phyloP scores from a whole-genome alignment of 2,113 vertebrate species.

The Lates calcarifer region DNA sequence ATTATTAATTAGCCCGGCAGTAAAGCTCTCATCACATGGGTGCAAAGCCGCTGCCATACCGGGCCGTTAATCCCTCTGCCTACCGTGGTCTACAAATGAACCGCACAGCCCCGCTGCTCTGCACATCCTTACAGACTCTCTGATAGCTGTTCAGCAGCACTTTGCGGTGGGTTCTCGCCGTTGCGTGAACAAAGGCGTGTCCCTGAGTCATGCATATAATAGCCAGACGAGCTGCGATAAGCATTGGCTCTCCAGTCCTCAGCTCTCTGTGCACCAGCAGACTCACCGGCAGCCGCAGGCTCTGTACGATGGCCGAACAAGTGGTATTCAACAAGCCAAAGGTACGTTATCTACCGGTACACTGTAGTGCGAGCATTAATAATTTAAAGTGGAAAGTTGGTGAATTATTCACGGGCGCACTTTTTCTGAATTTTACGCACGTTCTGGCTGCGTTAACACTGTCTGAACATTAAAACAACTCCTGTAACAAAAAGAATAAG shows the following conservation, averaged over 20 bases:
- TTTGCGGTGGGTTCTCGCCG: neutral
- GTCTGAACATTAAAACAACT: too few relatives aligned
- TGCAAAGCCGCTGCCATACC: conserved; percentile 60
- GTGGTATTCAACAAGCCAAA: conserved; percentile 72
- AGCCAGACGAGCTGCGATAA: neutral
- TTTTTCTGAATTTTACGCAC: conserved; percentile 8
- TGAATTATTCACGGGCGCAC: neutral
- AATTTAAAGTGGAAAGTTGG: neutral
- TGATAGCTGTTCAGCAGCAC: neutral
- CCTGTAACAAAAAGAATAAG: too few relatives aligned
- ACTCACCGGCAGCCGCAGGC: neutral
- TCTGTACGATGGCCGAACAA: conserved; percentile 58
- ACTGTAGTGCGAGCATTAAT: neutral
- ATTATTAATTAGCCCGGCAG: conserved; percentile 50
- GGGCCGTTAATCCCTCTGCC: conserved; percentile 58
- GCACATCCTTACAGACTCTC: too few relatives aligned
- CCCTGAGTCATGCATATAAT: conserved; percentile 48
- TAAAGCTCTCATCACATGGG: conserved; percentile 75
- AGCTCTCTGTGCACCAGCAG: conserved; percentile 19
- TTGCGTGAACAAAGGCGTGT: conserved; percentile 54
- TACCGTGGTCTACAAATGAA: neutral
- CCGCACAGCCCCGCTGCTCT: too few relatives aligned
- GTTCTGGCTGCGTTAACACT: neutral
- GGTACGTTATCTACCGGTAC: conserved; percentile 48
- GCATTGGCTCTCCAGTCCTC: conserved; percentile 17